phyloP scores from a whole-genome alignment of 2,888 invertebrate genomes.

The Ganaspis brasiliensis region DNA sequence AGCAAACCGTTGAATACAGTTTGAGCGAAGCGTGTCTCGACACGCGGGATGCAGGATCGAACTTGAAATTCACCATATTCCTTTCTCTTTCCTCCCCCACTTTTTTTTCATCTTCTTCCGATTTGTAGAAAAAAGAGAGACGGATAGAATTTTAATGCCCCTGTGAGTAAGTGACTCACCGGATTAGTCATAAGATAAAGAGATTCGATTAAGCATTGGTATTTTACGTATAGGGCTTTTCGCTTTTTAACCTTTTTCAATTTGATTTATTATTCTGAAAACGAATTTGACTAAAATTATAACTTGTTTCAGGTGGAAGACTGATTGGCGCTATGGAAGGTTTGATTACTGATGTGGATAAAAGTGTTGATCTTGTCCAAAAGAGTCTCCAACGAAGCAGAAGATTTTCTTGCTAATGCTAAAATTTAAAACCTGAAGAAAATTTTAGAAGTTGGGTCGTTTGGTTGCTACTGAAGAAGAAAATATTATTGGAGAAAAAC shows the following conservation, averaged over 20 bases:
- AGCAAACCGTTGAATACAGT: slow-evolving; percentile 62
- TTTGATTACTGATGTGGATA: not conserved
- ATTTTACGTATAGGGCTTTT: slow-evolving; percentile 9
- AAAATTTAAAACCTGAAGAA: too few species aligned
- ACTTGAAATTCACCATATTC: slow-evolving; percentile 53
- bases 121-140: slow-evolving; percentile 62
- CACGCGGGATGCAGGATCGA: slow-evolving; percentile 75
- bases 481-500: too few species aligned
- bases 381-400: too few species aligned
- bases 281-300: slow-evolving; percentile 7
- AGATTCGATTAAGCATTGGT: slow-evolving; percentile 9
- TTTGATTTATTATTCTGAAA: slow-evolving; percentile 8
- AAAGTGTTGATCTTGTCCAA: too few species aligned
- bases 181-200: slow-evolving; percentile 49
- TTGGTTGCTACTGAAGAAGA: too few species aligned
- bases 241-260: slow-evolving; percentile 1
- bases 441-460: too few species aligned
- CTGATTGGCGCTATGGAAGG: too few species aligned
- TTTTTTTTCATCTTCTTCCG: slow-evolving; percentile 42
- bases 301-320: too few species aligned
- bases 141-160: slow-evolving; percentile 53
- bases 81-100: slow-evolving; percentile 47
- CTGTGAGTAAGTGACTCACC: slow-evolving; percentile 55
- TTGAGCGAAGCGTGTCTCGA: slow-evolving; percentile 75
- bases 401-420: too few species aligned